These are phyloP conservation scores for Noctua janthe DNA, from an alignment of 2,888 invertebrate genomes.

Conservation along the genomic window DNA sequence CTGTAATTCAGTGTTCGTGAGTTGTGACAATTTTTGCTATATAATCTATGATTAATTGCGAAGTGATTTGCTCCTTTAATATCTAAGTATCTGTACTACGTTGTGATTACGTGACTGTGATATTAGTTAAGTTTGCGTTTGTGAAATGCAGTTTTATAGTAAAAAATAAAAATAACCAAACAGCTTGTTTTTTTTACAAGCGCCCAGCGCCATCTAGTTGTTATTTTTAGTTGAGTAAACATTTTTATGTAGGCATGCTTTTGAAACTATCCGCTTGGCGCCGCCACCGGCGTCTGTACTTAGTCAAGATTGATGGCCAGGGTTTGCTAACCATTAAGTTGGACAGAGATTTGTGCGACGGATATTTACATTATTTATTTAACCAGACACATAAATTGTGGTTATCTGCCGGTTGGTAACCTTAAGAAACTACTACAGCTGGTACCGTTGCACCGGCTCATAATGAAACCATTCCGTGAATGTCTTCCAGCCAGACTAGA, in stretches of 20 bases:
- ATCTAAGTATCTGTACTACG: slow-evolving; percentile 21
- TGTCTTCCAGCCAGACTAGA: neutral
- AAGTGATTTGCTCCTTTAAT: slow-evolving; percentile 11
- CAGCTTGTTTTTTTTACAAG: slow-evolving; percentile 42
- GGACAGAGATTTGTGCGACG: slow-evolving; percentile 60
- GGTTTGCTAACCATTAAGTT: slow-evolving; percentile 58
- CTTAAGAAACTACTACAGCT: slow-evolving; percentile 29
- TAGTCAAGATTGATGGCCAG: slow-evolving; percentile 53
- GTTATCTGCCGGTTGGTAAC: slow-evolving; percentile 36
- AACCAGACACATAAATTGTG: slow-evolving; percentile 53
- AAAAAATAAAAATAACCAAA: slow-evolving; percentile 43
- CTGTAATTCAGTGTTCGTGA: slow-evolving; percentile 27
- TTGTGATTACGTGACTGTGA: slow-evolving; percentile 72
- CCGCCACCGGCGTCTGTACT: slow-evolving; percentile 32
- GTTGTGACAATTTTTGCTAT: slow-evolving; percentile 15
- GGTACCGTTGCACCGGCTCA: slow-evolving; percentile 5
- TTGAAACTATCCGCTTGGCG: slow-evolving; percentile 25
- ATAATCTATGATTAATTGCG: neutral
- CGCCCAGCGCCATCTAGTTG: slow-evolving; percentile 46
- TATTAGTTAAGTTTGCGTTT: slow-evolving; percentile 69
- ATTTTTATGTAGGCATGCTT: slow-evolving; percentile 22
- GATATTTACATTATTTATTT: slow-evolving; percentile 61
- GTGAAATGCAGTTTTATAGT: slow-evolving; percentile 43
- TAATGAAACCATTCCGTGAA: neutral
- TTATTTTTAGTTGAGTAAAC: neutral